These are phyloP conservation scores for Drosophila tsacasi DNA, from an alignment of 1,140 invertebrate species.

Conservation along the genomic window DNA sequence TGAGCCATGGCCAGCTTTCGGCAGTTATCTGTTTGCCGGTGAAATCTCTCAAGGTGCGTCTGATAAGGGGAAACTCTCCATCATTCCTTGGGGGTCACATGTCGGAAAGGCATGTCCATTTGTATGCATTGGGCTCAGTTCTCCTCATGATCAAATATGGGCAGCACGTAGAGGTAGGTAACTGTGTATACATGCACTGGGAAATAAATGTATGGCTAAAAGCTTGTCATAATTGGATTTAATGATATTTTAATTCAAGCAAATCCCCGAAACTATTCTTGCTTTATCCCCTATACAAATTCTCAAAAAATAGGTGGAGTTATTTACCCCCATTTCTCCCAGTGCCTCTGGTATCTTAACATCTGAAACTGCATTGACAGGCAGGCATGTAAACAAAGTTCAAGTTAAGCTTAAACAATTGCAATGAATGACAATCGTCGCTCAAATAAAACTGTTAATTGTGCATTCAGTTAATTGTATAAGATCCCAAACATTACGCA, in stretches of 20 bases:
- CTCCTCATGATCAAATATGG: constrained; percentile 21
- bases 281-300: not conserved
- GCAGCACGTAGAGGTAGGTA: constrained; percentile 30
- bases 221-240: not conserved
- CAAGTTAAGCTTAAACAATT: constrained; percentile 50
- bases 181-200: constrained; percentile 19
- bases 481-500: constrained; percentile 51
- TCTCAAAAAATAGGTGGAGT: too few relatives aligned
- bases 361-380: constrained; percentile 27
- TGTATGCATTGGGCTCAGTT: constrained; percentile 31
- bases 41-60: constrained; percentile 40
- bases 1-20: constrained; percentile 38
- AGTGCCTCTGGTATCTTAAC: constrained; percentile 18
- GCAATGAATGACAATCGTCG: constrained; percentile 53
- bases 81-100: constrained; percentile 24
- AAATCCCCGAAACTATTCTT: not conserved
- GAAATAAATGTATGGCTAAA: not conserved
- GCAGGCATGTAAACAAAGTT: constrained; percentile 30
- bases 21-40: constrained; percentile 21
- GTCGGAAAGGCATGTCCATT: constrained; percentile 39
- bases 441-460: constrained; percentile 68
- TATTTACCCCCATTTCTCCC: not conserved
- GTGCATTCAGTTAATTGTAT: constrained; percentile 61
- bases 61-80: constrained; percentile 35
- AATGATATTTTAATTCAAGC: not conserved